Evolutionary conservation across 2,888 invertebrate species (phyloP).

Genomic region (Leptinotarsa haldemani): DNA sequence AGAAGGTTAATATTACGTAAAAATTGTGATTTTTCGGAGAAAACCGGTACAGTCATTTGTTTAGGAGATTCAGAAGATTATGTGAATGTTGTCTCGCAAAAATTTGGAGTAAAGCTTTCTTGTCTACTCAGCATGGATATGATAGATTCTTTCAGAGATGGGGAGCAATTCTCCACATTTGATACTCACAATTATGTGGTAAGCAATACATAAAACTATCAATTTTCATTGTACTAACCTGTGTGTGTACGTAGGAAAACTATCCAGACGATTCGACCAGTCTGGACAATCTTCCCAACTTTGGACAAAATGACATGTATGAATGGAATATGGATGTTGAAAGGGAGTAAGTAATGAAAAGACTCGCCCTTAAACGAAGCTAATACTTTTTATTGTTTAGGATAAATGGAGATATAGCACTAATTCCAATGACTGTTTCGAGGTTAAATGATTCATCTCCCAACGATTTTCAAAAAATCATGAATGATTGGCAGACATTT

Average conservation of each 20-base stretch:
- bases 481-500: conserved; percentile 68
- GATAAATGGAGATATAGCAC: conserved; percentile 64
- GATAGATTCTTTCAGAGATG: conserved; percentile 67
- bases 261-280: conserved; percentile 43
- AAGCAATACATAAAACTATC: conserved; percentile 26
- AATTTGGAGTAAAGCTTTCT: conserved; percentile 27
- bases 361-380: background rate
- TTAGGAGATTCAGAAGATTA: background rate
- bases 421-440: conserved; percentile 60
- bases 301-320: conserved; percentile 40
- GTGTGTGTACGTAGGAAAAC: conserved; percentile 40
- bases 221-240: conserved; percentile 16
- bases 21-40: conserved; percentile 25
- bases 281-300: conserved; percentile 35
- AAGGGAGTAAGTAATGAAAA: conserved; percentile 61
- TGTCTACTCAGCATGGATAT: conserved; percentile 65
- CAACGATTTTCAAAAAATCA: conserved; percentile 67
- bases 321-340: conserved; percentile 55
- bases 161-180: conserved; percentile 65
- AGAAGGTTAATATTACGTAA: conserved; percentile 47
- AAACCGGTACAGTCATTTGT: conserved; percentile 3
- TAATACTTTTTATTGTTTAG: conserved; percentile 50
- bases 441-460: conserved; percentile 55
- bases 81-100: conserved; percentile 18
- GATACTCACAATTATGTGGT: conserved; percentile 45